A percentile compares a stretch with the other conserved stretches of the same genome.
phyloP scores from a whole-genome alignment of 2,797 vertebrate species.

The Bufotes viridis region DNA sequence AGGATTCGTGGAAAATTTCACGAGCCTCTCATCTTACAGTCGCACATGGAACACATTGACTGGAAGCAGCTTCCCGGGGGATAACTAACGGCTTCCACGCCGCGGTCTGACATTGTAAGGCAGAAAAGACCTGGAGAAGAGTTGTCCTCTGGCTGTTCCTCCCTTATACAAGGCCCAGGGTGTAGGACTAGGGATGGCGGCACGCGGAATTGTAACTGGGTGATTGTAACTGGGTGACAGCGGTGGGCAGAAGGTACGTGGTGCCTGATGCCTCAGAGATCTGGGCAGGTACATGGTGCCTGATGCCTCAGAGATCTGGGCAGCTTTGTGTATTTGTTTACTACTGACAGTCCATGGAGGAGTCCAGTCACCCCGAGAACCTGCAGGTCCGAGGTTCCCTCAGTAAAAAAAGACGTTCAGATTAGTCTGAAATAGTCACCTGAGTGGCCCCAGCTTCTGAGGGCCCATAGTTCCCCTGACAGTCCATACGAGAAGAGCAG shows the following conservation, averaged over 20 bases:
- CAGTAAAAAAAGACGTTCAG: too few relatives aligned
- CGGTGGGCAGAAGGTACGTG: background rate
- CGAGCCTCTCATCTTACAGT: conserved; percentile 22
- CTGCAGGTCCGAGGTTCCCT: too few relatives aligned
- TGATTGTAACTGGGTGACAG: background rate
- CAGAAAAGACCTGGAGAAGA: background rate
- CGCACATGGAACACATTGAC: conserved; percentile 39
- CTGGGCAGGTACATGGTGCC: too few relatives aligned
- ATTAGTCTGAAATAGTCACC: too few relatives aligned
- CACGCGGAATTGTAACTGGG: background rate
- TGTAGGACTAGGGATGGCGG: background rate
- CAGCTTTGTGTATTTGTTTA: background rate
- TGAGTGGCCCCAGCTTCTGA: too few relatives aligned
- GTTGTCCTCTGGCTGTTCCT: background rate
- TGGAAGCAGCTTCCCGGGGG: background rate
- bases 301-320: background rate
- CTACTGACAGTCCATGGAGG: background rate
- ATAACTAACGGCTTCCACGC: conserved; percentile 24
- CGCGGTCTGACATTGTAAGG: background rate
- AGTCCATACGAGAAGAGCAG: too few relatives aligned
- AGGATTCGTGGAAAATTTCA: conserved; percentile 30
- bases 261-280: background rate
- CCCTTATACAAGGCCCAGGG: background rate
- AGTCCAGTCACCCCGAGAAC: too few relatives aligned
- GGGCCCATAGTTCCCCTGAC: too few relatives aligned